Conservation (phyloP, 2,888 invertebrate genomes). For the Apoderus coryli region DNA sequence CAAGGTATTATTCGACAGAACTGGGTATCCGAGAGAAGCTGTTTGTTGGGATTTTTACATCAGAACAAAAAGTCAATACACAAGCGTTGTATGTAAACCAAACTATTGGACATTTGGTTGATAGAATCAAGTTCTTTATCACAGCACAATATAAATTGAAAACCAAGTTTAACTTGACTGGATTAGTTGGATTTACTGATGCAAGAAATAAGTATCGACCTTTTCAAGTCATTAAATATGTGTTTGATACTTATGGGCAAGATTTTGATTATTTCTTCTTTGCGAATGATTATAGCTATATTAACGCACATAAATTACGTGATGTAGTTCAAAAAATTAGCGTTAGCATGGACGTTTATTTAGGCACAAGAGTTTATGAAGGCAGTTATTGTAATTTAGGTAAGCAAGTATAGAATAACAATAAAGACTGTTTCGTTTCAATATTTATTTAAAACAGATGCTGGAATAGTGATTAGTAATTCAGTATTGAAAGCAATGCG, state of each 20-base stretch:
- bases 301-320: constrained; percentile 63
- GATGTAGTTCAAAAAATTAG: constrained; percentile 63
- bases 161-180: constrained; percentile 27
- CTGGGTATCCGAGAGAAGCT: constrained; percentile 82
- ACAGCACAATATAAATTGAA: constrained; percentile 32
- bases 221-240: constrained; percentile 79
- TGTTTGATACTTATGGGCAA: constrained; percentile 76
- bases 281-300: constrained; percentile 68
- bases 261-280: constrained; percentile 90
- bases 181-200: constrained; percentile 77
- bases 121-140: constrained; percentile 50
- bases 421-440: background rate
- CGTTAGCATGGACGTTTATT: constrained; percentile 71
- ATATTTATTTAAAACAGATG: constrained; percentile 36
- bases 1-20: constrained; percentile 90
- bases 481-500: constrained; percentile 68
- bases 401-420: constrained; percentile 25
- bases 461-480: constrained; percentile 79
- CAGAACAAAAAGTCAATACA: constrained; percentile 53
- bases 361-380: constrained; percentile 53
- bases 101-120: constrained; percentile 71
- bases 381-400: constrained; percentile 55
- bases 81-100: constrained; percentile 75
- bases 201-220: constrained; percentile 60
- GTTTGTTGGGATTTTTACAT: constrained; percentile 74